A percentile compares a stretch with the other conserved stretches of the same genome.
phyloP scores from a whole-genome alignment of 2,888 invertebrate species.

The Cybosia mesomella region DNA sequence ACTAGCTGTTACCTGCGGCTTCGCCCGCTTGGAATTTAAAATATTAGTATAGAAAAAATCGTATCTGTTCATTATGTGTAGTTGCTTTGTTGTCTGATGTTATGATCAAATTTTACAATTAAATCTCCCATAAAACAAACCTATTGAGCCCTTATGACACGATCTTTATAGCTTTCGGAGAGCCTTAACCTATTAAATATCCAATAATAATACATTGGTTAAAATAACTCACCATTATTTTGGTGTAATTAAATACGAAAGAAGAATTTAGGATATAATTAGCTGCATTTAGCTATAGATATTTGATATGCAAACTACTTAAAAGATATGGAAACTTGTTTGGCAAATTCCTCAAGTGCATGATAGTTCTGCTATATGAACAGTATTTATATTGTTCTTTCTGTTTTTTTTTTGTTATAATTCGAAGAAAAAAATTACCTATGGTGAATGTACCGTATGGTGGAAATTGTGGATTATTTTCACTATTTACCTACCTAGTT shows the following conservation, averaged over 20 bases:
- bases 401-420: not conserved
- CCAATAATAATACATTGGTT: not conserved
- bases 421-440: not conserved
- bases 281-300: not conserved
- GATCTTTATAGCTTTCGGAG: not conserved
- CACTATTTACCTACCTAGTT: too few species aligned
- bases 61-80: not conserved
- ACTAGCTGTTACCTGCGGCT: too few species aligned
- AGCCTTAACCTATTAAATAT: not conserved
- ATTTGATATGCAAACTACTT: not conserved
- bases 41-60: too few species aligned
- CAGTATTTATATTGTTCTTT: too few species aligned
- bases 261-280: not conserved
- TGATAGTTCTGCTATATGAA: not conserved
- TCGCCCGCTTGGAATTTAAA: too few species aligned
- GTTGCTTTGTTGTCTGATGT: not conserved
- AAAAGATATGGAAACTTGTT: constrained; percentile 1
- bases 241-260: not conserved
- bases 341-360: not conserved
- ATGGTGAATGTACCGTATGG: not conserved
- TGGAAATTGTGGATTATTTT: not conserved
- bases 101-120: not conserved
- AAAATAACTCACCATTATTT: not conserved
- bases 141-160: not conserved
- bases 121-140: not conserved